Evolutionary conservation across 2,113 vertebrate species (phyloP).

Genomic region (Ochotona curzoniae): DNA sequence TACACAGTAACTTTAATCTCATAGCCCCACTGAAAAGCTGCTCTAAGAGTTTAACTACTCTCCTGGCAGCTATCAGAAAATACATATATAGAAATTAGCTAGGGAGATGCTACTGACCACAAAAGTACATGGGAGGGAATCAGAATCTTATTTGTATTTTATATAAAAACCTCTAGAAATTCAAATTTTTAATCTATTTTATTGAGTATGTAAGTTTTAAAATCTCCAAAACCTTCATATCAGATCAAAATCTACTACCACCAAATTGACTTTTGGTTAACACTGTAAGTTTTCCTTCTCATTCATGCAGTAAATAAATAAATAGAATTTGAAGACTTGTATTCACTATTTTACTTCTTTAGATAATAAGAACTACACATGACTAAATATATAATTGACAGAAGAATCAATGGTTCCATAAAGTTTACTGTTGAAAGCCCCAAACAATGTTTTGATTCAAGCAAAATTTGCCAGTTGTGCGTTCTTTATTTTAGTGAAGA

Average conservation of each 20-base stretch:
- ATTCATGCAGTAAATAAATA: neutral
- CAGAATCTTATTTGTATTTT: conserved; percentile 46
- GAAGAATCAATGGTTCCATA: no score
- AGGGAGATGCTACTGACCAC: conserved; percentile 34
- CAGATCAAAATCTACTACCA: neutral
- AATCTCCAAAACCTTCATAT: neutral
- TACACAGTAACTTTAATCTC: conserved; percentile 86
- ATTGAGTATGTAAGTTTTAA: neutral
- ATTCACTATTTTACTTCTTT: neutral
- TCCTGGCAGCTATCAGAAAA: conserved; percentile 73
- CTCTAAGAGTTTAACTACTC: conserved; percentile 78
- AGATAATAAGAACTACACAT: neutral
- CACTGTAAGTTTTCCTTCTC: neutral
- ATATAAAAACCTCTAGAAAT: conserved; percentile 19
- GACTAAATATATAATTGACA: neutral
- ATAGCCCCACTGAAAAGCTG: conserved; percentile 79
- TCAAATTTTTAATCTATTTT: conserved; percentile 16
- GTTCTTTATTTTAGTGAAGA: neutral
- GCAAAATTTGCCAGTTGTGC: accelerated
- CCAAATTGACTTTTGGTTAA: neutral
- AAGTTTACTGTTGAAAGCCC: neutral
- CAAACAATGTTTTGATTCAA: neutral
- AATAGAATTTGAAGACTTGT: neutral
- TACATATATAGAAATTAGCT: conserved; percentile 59
- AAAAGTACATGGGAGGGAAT: conserved; percentile 16